Conservation (phyloP, 2,888 invertebrate species). For the Hetaerina titia region DNA sequence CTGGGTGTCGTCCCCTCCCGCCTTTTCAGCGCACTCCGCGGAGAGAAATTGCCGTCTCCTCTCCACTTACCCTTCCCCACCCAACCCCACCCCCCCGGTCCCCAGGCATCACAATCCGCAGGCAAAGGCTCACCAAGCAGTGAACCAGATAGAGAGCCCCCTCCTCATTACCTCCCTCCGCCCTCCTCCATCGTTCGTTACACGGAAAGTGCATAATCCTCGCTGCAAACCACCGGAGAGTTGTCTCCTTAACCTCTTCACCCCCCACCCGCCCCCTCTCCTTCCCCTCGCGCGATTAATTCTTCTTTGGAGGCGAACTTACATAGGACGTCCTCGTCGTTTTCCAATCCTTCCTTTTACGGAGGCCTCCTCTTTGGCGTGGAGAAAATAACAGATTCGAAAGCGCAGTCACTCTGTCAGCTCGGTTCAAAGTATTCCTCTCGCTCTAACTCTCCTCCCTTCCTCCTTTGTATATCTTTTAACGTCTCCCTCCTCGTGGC, state of each 20-base stretch:
- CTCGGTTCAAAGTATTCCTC: background rate
- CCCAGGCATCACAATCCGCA: no score
- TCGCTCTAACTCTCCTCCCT: background rate
- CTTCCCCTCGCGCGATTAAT: constrained; percentile 41
- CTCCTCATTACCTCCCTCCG: no score
- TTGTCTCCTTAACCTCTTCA: background rate
- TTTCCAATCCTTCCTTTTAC: constrained; percentile 37
- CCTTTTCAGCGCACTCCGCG: background rate
- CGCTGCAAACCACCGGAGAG: background rate
- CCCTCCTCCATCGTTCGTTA: no score
- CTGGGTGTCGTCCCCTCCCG: background rate
- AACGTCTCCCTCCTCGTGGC: background rate
- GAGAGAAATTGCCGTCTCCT: background rate
- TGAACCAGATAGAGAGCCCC: constrained; percentile 22
- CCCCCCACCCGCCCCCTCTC: background rate
- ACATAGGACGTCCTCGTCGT: background rate
- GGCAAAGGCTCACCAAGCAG: background rate
- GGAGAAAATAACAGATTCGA: constrained; percentile 29
- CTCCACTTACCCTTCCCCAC: no score
- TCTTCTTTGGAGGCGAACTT: background rate
- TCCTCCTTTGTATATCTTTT: background rate
- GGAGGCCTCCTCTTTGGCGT: background rate
- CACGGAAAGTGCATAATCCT: constrained; percentile 56
- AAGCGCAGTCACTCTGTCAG: constrained; percentile 20
- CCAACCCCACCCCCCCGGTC: background rate